Evolutionary conservation across 2,888 invertebrate species (phyloP).

Genomic region (Perizoma affinitatum): DNA sequence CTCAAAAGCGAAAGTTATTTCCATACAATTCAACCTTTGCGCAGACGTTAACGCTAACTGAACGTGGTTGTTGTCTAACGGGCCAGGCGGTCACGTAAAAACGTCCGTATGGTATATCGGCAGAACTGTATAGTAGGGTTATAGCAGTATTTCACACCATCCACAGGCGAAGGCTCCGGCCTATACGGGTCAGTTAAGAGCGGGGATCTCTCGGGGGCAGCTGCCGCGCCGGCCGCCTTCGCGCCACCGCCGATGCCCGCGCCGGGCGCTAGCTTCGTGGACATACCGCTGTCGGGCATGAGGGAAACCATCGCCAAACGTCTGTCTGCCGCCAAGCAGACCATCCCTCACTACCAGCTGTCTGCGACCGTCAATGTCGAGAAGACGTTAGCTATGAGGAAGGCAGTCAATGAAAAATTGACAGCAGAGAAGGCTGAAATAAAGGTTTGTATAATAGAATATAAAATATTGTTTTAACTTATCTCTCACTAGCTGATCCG

Average conservation of each 20-base stretch:
- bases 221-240: slow-evolving; percentile 40
- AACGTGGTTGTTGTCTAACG: too few species aligned
- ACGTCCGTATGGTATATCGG: too few species aligned
- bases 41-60: too few species aligned
- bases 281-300: slow-evolving; percentile 93
- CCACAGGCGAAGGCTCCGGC: slow-evolving; percentile 88
- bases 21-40: too few species aligned
- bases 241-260: slow-evolving; percentile 61
- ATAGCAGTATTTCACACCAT: slow-evolving; percentile 45
- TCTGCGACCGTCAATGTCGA: slow-evolving; percentile 94
- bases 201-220: slow-evolving; percentile 86
- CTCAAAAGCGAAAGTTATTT: too few species aligned
- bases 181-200: slow-evolving; percentile 93
- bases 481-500: too few species aligned
- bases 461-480: too few species aligned
- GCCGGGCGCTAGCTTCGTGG: slow-evolving; percentile 85
- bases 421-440: slow-evolving; percentile 87
- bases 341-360: slow-evolving; percentile 98
- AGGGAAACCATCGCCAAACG: slow-evolving; percentile 95
- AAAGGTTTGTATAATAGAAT: slow-evolving; percentile 86
- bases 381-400: slow-evolving; percentile 89
- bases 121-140: too few species aligned
- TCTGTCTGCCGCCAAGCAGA: slow-evolving; percentile 93
- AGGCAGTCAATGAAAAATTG: slow-evolving; percentile 90
- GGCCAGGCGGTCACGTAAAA: too few species aligned